Percentiles rank a stretch among this genome's conserved stretches.
phyloP scores from a whole-genome alignment of 2,113 vertebrate species.

The Petrocephalus microphthalmus region DNA sequence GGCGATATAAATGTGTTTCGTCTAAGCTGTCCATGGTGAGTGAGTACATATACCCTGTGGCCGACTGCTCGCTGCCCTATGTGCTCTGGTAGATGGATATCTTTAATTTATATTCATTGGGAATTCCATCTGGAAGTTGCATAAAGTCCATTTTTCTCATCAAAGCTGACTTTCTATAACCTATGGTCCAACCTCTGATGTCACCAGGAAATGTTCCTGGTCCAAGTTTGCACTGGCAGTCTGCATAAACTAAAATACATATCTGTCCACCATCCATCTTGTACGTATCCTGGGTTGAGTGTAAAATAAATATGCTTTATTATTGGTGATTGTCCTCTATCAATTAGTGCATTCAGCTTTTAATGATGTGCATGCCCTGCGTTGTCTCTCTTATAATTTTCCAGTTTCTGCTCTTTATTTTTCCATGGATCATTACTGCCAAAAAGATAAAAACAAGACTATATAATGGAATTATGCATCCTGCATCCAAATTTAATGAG shows the following conservation, averaged over 20 bases:
- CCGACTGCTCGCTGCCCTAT: background rate
- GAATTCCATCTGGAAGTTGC: background rate
- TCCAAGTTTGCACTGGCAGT: background rate
- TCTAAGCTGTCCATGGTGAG: background rate
- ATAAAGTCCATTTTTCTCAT: background rate
- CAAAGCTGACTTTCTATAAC: background rate
- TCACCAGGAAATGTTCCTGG: background rate
- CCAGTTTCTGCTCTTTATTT: background rate
- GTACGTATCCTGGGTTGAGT: background rate
- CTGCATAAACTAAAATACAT: background rate
- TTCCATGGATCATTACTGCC: background rate
- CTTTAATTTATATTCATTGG: background rate
- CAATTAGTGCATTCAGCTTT: background rate
- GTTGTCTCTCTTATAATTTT: background rate
- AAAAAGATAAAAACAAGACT: slow-evolving; percentile 8
- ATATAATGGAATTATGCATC: slow-evolving; percentile 1
- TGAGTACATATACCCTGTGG: background rate
- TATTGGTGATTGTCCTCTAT: background rate
- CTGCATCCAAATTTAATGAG: background rate
- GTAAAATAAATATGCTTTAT: background rate
- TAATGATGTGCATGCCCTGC: background rate
- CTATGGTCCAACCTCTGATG: background rate
- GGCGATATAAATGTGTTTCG: background rate
- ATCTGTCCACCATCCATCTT: background rate
- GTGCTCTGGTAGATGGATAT: background rate